These are phyloP conservation scores for Parasteatoda tepidariorum DNA, from an alignment of 1,140 invertebrate species.

Conservation along the genomic window DNA sequence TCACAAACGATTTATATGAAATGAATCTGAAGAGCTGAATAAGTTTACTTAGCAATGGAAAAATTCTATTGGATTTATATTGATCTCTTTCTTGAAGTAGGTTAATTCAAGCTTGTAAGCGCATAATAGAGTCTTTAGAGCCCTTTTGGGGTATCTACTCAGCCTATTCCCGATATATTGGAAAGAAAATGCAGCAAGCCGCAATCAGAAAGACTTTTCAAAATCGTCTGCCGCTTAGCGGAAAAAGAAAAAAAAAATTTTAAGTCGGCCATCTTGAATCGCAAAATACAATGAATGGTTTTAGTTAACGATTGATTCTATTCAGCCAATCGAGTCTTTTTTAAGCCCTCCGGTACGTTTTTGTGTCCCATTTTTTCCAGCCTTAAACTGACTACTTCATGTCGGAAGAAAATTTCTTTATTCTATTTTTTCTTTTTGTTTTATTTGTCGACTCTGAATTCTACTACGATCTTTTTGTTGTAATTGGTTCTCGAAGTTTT, in stretches of 20 bases:
- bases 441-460: constrained; percentile 27
- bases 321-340: constrained; percentile 30
- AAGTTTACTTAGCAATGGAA: constrained; percentile 19
- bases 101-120: constrained; percentile 55
- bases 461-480: constrained; percentile 38
- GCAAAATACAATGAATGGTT: constrained; percentile 56
- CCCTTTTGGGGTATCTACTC: constrained; percentile 6
- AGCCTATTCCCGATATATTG: constrained; percentile 27
- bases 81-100: constrained; percentile 24
- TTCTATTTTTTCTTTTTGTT: constrained; percentile 29
- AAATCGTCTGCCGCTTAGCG: constrained; percentile 11
- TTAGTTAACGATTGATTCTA: constrained; percentile 53
- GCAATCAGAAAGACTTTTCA: constrained; percentile 4
- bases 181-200: constrained; percentile 26
- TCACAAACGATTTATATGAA: constrained; percentile 8
- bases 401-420: constrained; percentile 32
- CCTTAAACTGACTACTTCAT: constrained; percentile 48
- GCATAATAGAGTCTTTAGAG: constrained; percentile 54
- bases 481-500: constrained; percentile 42
- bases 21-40: background rate
- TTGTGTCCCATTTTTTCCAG: constrained; percentile 24
- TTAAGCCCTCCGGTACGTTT: background rate
- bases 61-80: constrained; percentile 27
- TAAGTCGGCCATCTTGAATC: constrained; percentile 44
- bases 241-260: background rate